phyloP scores from a whole-genome alignment of 2,888 invertebrate species.

The Coremacera marginata region DNA sequence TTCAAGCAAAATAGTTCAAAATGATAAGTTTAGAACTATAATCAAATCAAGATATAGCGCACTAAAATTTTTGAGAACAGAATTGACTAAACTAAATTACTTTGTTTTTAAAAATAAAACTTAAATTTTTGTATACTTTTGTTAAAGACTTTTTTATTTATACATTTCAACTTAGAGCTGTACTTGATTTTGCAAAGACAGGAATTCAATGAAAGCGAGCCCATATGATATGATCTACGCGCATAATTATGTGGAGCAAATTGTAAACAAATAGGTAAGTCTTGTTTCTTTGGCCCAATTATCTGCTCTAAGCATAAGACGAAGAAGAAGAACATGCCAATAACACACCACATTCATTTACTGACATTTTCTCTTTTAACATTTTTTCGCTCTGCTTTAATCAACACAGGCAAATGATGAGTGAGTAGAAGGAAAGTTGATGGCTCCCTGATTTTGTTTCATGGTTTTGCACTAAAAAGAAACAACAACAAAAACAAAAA shows the following conservation, averaged over 20 bases:
- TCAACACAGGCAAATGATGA: not conserved
- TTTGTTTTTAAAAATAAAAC: too few relatives aligned
- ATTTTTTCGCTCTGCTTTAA: not conserved
- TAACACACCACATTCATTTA: not conserved
- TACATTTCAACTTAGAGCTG: not conserved
- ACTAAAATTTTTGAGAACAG: too few relatives aligned
- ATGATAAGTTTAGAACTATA: too few relatives aligned
- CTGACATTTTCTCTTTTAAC: not conserved
- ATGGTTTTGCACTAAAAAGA: not conserved
- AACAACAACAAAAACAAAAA: not conserved
- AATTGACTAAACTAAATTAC: too few relatives aligned
- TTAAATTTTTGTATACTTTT: too few relatives aligned
- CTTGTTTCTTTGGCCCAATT: not conserved
- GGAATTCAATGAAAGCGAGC: too few relatives aligned
- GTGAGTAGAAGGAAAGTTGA: not conserved
- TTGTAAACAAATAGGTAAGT: slow-evolving; percentile 18
- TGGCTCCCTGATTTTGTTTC: slow-evolving; percentile 20
- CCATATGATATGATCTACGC: not conserved
- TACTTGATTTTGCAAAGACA: too few relatives aligned
- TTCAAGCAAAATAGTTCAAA: too few relatives aligned
- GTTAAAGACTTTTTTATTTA: not conserved
- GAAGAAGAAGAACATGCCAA: not conserved
- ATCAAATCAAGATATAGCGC: too few relatives aligned
- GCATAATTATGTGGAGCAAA: slow-evolving; percentile 12
- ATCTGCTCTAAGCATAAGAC: not conserved